Percentiles rank a stretch among this genome's conserved stretches.
These are phyloP conservation scores for Saimiri boliviensis DNA, from an alignment of 2,113 vertebrate species.

Conservation along the genomic window DNA sequence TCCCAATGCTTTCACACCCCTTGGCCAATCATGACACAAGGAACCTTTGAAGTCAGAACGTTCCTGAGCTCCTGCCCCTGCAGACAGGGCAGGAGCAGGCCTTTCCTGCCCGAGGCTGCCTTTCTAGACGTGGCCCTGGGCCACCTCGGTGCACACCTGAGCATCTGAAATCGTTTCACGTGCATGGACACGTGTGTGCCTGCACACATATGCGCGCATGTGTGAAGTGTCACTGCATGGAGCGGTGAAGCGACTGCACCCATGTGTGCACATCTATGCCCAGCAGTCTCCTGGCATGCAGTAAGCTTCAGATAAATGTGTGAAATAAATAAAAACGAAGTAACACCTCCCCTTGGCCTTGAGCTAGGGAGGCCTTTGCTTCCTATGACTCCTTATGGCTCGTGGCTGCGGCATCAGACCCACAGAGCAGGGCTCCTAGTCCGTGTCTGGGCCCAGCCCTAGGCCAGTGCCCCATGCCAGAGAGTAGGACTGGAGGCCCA, in stretches of 20 bases:
- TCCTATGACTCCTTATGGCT: not conserved
- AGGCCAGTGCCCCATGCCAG: not conserved
- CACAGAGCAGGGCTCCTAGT: fast-evolving
- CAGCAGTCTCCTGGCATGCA: not conserved
- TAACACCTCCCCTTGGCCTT: fast-evolving
- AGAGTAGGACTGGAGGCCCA: not conserved
- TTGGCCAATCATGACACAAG: not conserved
- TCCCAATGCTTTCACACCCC: not conserved
- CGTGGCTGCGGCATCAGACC: not conserved
- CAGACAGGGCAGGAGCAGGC: too few species aligned
- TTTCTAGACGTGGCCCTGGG: too few species aligned
- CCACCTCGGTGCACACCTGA: not conserved
- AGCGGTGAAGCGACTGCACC: fast-evolving
- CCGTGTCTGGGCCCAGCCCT: not conserved
- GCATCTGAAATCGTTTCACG: not conserved
- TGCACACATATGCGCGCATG: not conserved
- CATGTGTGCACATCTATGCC: not conserved
- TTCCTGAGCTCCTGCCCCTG: not conserved
- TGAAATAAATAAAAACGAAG: not conserved
- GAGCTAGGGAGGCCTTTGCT: not conserved
- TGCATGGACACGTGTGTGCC: not conserved
- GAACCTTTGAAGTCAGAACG: not conserved
- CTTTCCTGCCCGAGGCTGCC: too few species aligned
- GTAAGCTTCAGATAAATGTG: not conserved
- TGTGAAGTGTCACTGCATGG: fast-evolving